phyloP scores from a whole-genome alignment of 2,888 invertebrate genomes.

The Aphidius colemani region DNA sequence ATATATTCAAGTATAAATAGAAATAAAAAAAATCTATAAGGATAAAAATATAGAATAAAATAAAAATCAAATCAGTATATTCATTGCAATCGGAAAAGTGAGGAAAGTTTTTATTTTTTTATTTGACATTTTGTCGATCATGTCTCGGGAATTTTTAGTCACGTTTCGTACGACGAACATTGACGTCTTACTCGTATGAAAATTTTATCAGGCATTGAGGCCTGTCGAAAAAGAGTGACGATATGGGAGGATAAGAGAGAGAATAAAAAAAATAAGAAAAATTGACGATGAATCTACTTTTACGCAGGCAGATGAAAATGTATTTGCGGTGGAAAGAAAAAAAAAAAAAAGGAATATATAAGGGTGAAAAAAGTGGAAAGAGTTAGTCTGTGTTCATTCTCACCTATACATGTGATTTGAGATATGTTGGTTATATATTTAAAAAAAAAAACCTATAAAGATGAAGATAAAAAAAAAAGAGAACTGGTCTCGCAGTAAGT shows the following conservation, averaged over 20 bases:
- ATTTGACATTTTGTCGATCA: background rate
- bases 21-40: background rate
- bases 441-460: constrained; percentile 20
- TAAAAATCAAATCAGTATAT: constrained; percentile 5
- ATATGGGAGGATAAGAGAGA: constrained; percentile 17
- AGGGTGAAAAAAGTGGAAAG: no score
- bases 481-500: constrained; percentile 36
- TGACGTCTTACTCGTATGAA: constrained; percentile 23
- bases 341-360: no score
- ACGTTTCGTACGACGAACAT: constrained; percentile 25
- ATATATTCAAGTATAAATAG: constrained; percentile 1
- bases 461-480: constrained; percentile 14
- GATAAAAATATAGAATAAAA: background rate
- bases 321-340: no score
- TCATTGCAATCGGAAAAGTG: constrained; percentile 12
- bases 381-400: no score
- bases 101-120: constrained; percentile 8
- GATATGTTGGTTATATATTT: no score
- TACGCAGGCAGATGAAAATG: no score
- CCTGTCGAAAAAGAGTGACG: constrained; percentile 4
- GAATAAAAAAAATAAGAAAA: background rate
- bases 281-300: no score
- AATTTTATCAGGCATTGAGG: constrained; percentile 17
- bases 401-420: no score
- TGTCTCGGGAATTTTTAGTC: constrained; percentile 16